Evolutionary conservation across 2,797 vertebrate genomes (phyloP).

Genomic region (Leptoclinus maculatus): DNA sequence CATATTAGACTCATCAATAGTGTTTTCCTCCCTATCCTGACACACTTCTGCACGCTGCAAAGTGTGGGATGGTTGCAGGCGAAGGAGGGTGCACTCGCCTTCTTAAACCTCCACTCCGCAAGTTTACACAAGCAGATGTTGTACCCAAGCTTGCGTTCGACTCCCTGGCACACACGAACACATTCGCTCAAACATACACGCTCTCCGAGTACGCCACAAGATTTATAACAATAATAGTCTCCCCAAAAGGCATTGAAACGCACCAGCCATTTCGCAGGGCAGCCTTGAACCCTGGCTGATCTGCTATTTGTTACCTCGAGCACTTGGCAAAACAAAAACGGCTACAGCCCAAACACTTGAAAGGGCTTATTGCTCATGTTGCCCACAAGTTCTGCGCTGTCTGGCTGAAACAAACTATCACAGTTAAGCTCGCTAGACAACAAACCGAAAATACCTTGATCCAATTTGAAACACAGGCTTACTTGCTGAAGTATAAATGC

Average conservation of each 20-base stretch:
- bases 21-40: background rate
- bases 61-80: constrained; percentile 25
- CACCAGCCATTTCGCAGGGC: constrained; percentile 58
- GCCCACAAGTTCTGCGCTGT: constrained; percentile 59
- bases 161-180: constrained; percentile 35
- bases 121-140: constrained; percentile 56
- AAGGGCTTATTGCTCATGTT: constrained; percentile 71
- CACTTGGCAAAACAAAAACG: constrained; percentile 72
- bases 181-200: constrained; percentile 37
- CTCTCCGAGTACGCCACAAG: constrained; percentile 36
- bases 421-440: constrained; percentile 56
- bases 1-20: constrained; percentile 51
- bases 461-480: constrained; percentile 75
- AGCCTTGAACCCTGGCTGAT: constrained; percentile 79
- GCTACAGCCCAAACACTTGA: constrained; percentile 71
- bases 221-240: constrained; percentile 75
- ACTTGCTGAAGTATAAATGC: constrained; percentile 66
- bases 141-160: constrained; percentile 16
- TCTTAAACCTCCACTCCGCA: constrained; percentile 31
- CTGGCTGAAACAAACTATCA: constrained; percentile 61
- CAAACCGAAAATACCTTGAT: constrained; percentile 69
- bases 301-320: constrained; percentile 78
- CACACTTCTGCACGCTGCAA: constrained; percentile 31
- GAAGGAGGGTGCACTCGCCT: constrained; percentile 25
- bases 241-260: constrained; percentile 64